Evolutionary conservation across 2,113 vertebrate genomes (phyloP).

Genomic region (Apteryx owenii): DNA sequence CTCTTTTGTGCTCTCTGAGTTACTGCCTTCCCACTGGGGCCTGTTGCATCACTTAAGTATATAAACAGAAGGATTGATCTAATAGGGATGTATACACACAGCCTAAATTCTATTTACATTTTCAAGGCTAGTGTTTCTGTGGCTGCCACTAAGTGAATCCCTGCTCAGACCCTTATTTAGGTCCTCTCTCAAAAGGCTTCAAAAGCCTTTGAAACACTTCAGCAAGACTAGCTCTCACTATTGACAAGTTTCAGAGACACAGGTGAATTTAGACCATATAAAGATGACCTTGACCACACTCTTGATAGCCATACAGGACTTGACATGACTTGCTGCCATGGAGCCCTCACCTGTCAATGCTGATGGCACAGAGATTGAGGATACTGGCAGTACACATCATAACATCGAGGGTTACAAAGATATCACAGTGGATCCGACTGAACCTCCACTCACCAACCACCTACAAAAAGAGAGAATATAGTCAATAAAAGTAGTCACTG

Average conservation of each 20-base stretch:
- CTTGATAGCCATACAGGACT: rapidly evolving
- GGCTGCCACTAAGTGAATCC: background rate
- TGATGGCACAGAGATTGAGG: constrained; percentile 98
- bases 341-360: constrained; percentile 94
- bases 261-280: rapidly evolving
- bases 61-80: background rate
- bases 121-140: rapidly evolving
- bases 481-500: background rate
- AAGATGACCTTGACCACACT: background rate
- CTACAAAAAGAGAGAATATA: constrained; percentile 65
- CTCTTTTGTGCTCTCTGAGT: background rate
- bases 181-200: background rate
- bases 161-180: background rate
- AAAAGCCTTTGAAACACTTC: background rate
- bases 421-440: constrained; percentile 97
- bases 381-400: constrained; percentile 99
- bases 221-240: rapidly evolving
- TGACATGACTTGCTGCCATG: background rate
- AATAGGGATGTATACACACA: rapidly evolving
- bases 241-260: background rate
- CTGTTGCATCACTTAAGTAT: rapidly evolving
- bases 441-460: constrained; percentile 98
- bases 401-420: constrained; percentile 97
- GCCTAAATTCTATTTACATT: background rate
- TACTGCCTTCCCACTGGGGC: background rate